phyloP scores from a whole-genome alignment of 2,888 invertebrate species.

The Ectemnius lituratus region DNA sequence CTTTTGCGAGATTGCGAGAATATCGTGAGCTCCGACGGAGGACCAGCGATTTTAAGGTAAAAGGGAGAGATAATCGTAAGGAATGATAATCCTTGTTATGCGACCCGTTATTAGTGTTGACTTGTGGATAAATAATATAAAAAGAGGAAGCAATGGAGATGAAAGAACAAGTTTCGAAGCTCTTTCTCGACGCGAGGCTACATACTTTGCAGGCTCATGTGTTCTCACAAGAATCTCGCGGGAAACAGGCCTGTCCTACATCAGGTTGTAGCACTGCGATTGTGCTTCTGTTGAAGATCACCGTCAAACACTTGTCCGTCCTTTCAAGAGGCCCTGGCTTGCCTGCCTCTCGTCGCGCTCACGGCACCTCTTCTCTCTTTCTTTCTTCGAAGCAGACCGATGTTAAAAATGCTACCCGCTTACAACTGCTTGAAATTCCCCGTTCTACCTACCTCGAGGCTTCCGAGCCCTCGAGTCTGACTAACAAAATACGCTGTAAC shows the following conservation, averaged over 20 bases:
- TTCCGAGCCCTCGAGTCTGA: slow-evolving; percentile 22
- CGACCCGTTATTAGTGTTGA: no score
- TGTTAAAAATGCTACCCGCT: slow-evolving; percentile 39
- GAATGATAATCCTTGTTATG: no score
- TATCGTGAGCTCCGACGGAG: no score
- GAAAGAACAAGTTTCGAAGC: neutral
- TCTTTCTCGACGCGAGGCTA: neutral
- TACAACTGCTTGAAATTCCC: slow-evolving; percentile 17
- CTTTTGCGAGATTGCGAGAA: no score
- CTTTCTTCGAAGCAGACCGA: slow-evolving; percentile 4
- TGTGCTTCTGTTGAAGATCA: slow-evolving; percentile 60
- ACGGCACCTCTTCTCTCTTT: slow-evolving; percentile 33
- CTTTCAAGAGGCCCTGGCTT: slow-evolving; percentile 30
- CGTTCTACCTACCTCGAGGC: slow-evolving; percentile 3
- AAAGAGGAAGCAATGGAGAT: neutral
- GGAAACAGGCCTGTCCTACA: slow-evolving; percentile 32
- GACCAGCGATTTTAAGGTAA: no score
- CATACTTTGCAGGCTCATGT: neutral
- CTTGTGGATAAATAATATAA: neutral
- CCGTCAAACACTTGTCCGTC: slow-evolving; percentile 52
- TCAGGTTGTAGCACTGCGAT: slow-evolving; percentile 16
- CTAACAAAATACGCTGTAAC: slow-evolving; percentile 1
- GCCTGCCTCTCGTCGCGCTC: slow-evolving; percentile 14
- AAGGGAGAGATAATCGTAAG: no score
- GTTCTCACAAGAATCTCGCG: slow-evolving; percentile 19